These are phyloP conservation scores for Pedetes capensis DNA, from an alignment of 2,113 vertebrate genomes.

Conservation along the genomic window DNA sequence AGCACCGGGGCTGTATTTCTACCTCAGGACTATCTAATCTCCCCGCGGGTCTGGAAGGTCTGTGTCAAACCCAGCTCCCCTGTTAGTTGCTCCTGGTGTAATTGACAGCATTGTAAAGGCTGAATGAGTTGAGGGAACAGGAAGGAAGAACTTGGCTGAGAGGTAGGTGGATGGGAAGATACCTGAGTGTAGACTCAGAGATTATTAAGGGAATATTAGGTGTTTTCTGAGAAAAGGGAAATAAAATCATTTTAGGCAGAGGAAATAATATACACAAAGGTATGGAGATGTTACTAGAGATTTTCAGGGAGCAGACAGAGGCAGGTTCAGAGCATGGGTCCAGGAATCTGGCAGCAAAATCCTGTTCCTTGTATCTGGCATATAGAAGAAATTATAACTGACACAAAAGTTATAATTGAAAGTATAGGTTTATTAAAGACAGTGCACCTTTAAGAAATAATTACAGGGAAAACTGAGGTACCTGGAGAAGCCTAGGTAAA, in stretches of 20 bases:
- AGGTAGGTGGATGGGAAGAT: neutral
- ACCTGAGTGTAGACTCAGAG: neutral
- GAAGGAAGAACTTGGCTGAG: neutral
- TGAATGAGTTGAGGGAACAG: neutral
- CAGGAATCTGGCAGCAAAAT: too few species aligned
- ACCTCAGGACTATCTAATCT: neutral
- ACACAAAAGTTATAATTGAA: too few species aligned
- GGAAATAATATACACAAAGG: fast-evolving
- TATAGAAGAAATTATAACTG: too few species aligned
- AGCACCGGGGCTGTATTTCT: neutral
- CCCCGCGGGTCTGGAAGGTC: neutral
- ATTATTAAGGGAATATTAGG: neutral
- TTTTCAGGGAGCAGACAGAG: too few species aligned
- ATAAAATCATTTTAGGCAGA: neutral
- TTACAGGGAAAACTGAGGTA: too few species aligned
- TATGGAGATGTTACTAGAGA: fast-evolving
- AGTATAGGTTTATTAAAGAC: too few species aligned
- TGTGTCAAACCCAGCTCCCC: neutral
- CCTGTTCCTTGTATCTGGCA: too few species aligned
- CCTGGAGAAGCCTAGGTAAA: too few species aligned
- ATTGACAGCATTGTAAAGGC: neutral
- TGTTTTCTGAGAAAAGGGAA: neutral
- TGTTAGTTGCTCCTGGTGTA: neutral
- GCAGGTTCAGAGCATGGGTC: too few species aligned
- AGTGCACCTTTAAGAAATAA: too few species aligned